Conservation (phyloP, 2,113 vertebrate genomes). For the Phylloscopus whistleri region DNA sequence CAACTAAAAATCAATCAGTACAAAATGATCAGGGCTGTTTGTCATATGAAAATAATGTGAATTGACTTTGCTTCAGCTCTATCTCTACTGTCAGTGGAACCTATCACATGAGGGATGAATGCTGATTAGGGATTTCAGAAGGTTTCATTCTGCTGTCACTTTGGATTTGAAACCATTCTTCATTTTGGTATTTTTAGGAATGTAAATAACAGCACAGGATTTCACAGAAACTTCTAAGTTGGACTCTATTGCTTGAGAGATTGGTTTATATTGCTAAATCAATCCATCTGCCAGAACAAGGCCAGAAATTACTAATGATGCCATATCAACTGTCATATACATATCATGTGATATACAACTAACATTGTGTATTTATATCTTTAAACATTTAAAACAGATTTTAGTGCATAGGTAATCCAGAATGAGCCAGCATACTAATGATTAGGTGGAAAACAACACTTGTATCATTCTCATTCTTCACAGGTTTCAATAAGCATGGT, state of each 20-base stretch:
- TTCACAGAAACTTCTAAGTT: not conserved
- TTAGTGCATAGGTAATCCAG: not conserved
- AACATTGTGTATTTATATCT: not conserved
- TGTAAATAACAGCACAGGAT: not conserved
- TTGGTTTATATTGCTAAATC: not conserved
- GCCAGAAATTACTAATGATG: not conserved
- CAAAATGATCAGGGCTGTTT: not conserved
- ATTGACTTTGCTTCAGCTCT: not conserved
- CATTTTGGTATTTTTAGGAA: not conserved
- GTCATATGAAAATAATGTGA: not conserved
- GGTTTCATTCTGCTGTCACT: not conserved
- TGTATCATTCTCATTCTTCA: not conserved
- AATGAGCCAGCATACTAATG: not conserved
- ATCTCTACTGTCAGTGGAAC: not conserved
- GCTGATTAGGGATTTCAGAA: not conserved
- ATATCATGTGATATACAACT: too few relatives aligned
- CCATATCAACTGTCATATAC: not conserved
- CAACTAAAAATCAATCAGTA: not conserved
- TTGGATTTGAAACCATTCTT: conserved; percentile 18
- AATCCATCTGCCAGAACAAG: not conserved
- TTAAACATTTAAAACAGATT: not conserved
- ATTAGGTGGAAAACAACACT: not conserved
- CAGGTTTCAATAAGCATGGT: not conserved
- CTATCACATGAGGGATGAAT: not conserved
- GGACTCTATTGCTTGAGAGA: not conserved